A percentile compares a stretch with the other conserved stretches of the same genome.
Evolutionary conservation across 2,888 invertebrate genomes (phyloP).

Genomic region (Ypsolopha sequella): DNA sequence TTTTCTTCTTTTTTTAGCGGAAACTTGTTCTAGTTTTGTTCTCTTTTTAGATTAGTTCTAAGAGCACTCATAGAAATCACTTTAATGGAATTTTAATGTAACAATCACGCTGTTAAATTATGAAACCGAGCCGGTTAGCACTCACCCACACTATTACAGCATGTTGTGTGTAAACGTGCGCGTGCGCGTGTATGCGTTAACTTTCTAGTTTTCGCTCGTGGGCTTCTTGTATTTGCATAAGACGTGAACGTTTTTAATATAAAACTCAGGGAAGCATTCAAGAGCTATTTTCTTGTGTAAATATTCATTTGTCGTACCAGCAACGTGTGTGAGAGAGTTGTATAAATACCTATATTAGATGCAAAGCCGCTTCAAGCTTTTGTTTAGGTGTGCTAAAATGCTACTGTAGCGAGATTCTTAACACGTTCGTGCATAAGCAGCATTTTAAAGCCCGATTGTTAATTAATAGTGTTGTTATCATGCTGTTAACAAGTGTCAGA

Average conservation of each 20-base stretch:
- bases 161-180: slow-evolving; percentile 15
- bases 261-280: slow-evolving; percentile 54
- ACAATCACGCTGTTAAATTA: slow-evolving; percentile 25
- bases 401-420: background rate
- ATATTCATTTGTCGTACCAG: slow-evolving; percentile 45
- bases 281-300: slow-evolving; percentile 42
- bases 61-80: background rate
- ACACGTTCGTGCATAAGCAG: background rate
- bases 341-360: slow-evolving; percentile 50
- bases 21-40: slow-evolving; percentile 9
- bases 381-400: background rate
- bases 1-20: slow-evolving; percentile 16
- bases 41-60: slow-evolving; percentile 8
- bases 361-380: slow-evolving; percentile 17
- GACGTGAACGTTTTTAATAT: slow-evolving; percentile 68
- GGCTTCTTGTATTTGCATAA: slow-evolving; percentile 60
- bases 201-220: slow-evolving; percentile 69
- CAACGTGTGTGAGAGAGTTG: slow-evolving; percentile 29
- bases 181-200: slow-evolving; percentile 45
- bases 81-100: slow-evolving; percentile 13
- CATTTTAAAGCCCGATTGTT: background rate
- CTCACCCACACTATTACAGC: slow-evolving; percentile 16
- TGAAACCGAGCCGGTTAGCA: slow-evolving; percentile 40
- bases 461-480: too few species aligned
- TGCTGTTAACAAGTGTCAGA: too few species aligned